Evolutionary conservation across 2,113 vertebrate species (phyloP), one percentile per base, ranked within the genome.

Genomic region (Trinectes maculatus): DNA sequence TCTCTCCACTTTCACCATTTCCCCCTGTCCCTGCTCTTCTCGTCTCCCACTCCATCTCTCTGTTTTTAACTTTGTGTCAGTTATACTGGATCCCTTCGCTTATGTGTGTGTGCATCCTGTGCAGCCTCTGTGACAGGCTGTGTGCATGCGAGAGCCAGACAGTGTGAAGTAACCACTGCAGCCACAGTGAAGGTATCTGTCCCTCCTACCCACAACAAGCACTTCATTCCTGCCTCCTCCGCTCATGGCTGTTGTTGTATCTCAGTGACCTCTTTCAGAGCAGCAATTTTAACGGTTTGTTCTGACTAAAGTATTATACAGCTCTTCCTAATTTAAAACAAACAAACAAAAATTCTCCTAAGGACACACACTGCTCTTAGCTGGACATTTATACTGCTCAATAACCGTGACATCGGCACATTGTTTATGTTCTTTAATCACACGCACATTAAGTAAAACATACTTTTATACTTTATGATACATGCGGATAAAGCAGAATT

Each of bases 121-220:
- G 81, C 36, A 6, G 61, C 59, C 71, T 37, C 65, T 53, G 36
- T 65, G 75, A 88, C 82, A 16, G 62, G 73, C 83, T 69, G 74
- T 61, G 70, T 86, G 82, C 85, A 84, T 61, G 79, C 64, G 4
- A 89, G 69, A 77, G 72, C 65, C 77, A 87, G 81, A 78, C 76
- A 78, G 75, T 78, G 77, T 79, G 67, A 87, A 81, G 80, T 80
- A 85, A 88, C 86, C 73, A 74, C 83, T 53, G 49, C 44, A 59
- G 64, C 87, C 82, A 67, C 77, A 79, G 79, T 77, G 67, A 71
- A 25, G 56, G 64, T 67, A 75, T 82, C 43, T 26, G 66, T 36
- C 64, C 25, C 60, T 75, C 56, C 58, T 57, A 57, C 72, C 64
- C 57, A 25, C 42, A 39, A 64, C 54, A 61, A 51, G 37, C 44